Base-by-base conservation (phyloP, 2,797 vertebrate genomes). In the Merluccius polli region DNA sequence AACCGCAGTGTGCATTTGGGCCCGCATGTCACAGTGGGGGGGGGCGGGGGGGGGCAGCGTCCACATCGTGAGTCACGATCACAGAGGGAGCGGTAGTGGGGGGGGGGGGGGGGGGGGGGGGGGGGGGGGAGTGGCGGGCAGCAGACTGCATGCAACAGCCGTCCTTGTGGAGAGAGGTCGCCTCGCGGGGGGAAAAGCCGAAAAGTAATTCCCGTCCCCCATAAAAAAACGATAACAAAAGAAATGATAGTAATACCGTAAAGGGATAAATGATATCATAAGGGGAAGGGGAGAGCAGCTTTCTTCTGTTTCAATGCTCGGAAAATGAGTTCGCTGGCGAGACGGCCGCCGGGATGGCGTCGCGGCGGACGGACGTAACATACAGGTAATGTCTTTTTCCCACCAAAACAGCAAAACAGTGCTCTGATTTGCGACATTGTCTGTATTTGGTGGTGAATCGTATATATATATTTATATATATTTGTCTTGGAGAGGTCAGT, bases 1-100 rank as follows among this genome's bases (percentile, higher is more conserved):
- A 98, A 94, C 96, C 96, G 95, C 87, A 86, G 88, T 88, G 85
- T 87, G 89, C 89, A 74, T 75, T 82, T 11, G 41, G 78, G 85
- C 82, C 85, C 73, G 48, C 83, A 83, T 85, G 35, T 84, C 84
- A 82, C 71, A 78, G 69, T 75, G 41, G 80, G 80, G 67, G 77
- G 81, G 72, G 32, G 70, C 3, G 33, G 21, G 82, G 79, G 73
- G 81, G 92, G 89, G 86, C 87, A 85, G 87, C 86, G 79, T 90
- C 81, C 78, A 89, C 92, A 92, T 85, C 80, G 91, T 92, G 89
- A 87, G 90, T 91, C 83, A 75, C 81, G 83, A 87, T 15, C 48
- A 59, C 9, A 3, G 59, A 27, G 59, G 24, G 10, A n/a, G 82
- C 74, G 74, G 74, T 59, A 59, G 67, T 32, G 67, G 75, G 71